Evolutionary conservation across 2,888 invertebrate genomes (phyloP).

Genomic region (Aproaerema taeniolella): DNA sequence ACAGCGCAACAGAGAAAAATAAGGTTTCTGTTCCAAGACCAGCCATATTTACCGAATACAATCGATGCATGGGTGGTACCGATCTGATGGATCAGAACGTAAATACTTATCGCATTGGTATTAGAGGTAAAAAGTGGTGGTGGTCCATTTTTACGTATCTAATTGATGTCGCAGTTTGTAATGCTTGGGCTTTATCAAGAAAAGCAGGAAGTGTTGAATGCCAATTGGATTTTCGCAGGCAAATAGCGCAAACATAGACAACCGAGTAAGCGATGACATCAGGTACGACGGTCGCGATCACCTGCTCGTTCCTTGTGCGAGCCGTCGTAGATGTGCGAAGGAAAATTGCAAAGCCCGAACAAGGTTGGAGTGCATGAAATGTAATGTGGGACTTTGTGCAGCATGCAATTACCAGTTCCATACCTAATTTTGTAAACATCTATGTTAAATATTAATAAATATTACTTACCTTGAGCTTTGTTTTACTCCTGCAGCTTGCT

Average conservation of each 20-base stretch:
- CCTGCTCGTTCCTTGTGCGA: neutral
- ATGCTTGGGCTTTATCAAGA: constrained; percentile 7
- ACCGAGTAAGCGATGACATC: neutral
- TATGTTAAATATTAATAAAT: no score
- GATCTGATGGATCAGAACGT: constrained; percentile 14
- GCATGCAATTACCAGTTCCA: no score
- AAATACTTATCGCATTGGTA: constrained; percentile 8
- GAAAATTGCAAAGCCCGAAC: no score
- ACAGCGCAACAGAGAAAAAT: constrained; percentile 1
- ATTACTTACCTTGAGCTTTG: no score
- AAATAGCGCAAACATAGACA: constrained; percentile 39
- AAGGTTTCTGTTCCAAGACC: constrained; percentile 2
- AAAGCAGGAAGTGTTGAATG: constrained; percentile 2
- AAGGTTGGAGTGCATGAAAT: no score
- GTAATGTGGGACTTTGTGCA: no score
- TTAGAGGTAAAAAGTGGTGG: constrained; percentile 14
- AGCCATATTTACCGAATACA: constrained; percentile 6
- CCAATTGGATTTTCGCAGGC: constrained; percentile 30
- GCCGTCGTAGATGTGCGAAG: neutral
- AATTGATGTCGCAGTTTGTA: constrained; percentile 9
- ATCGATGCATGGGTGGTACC: constrained; percentile 11
- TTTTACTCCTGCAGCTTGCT: no score
- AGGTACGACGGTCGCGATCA: neutral
- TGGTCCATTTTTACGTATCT: constrained; percentile 13
- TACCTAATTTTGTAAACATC: no score